These are phyloP conservation scores for Platycheirus albimanus DNA, from an alignment of 2,888 invertebrate species.

Conservation along the genomic window DNA sequence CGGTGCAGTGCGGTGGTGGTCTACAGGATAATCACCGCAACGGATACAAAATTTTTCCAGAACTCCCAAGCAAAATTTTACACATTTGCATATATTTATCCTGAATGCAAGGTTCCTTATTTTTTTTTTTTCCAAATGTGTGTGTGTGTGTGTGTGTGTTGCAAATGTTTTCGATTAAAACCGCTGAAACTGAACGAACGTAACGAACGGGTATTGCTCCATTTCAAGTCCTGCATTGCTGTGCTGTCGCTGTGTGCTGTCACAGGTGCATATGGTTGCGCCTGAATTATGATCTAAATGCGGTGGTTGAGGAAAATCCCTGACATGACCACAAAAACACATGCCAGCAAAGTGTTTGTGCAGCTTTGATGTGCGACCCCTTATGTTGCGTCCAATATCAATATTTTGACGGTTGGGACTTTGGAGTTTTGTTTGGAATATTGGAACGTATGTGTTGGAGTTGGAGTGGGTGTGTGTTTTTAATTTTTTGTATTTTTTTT, in stretches of 20 bases:
- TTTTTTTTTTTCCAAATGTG: no score
- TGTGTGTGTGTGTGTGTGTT: no score
- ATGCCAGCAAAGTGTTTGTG: conserved; percentile 3
- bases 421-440: no score
- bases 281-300: conserved; percentile 45
- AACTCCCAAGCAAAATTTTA: background rate
- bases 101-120: no score
- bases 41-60: background rate
- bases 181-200: conserved; percentile 1
- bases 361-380: conserved; percentile 5
- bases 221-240: background rate
- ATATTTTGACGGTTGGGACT: conserved; percentile 29
- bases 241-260: conserved; percentile 18
- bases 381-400: conserved; percentile 24
- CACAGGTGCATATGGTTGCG: conserved; percentile 29
- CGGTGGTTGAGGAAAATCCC: conserved; percentile 21
- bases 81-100: background rate
- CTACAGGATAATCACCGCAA: no score
- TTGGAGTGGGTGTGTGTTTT: conserved; percentile 1
- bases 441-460: no score
- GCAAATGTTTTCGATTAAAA: conserved; percentile 52
- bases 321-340: conserved; percentile 38
- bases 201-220: no score
- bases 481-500: no score
- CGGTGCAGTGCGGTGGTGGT: no score